These are phyloP conservation scores for Arctopsyche grandis DNA, from an alignment of 1,140 invertebrate genomes.

Conservation along the genomic window DNA sequence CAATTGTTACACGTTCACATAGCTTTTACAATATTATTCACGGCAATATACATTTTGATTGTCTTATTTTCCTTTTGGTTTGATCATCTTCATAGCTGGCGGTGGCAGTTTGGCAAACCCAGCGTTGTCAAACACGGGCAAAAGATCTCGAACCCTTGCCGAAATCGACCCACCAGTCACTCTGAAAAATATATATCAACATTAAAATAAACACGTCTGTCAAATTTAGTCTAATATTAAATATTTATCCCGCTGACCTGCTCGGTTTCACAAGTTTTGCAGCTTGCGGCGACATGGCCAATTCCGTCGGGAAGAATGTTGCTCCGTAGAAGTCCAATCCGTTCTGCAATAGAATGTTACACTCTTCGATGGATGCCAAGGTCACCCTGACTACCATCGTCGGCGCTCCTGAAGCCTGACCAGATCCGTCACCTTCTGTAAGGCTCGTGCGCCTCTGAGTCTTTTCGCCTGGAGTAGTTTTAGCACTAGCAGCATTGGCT, in stretches of 20 bases:
- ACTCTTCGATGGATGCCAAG: conserved; percentile 82
- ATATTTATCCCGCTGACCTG: conserved; percentile 56
- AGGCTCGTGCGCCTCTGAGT: conserved; percentile 63
- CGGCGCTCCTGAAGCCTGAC: conserved; percentile 68
- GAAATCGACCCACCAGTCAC: conserved; percentile 69
- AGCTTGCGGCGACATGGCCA: conserved; percentile 70
- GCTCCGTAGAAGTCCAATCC: conserved; percentile 87
- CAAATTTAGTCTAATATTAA: neutral
- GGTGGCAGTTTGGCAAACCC: conserved; percentile 82
- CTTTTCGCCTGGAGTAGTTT: conserved; percentile 57
- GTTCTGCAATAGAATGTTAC: conserved; percentile 80
- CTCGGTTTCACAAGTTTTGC: conserved; percentile 67
- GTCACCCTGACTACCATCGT: conserved; percentile 76
- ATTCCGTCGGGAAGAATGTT: conserved; percentile 85
- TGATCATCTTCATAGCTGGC: conserved; percentile 79
- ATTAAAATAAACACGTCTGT: neutral
- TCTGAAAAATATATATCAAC: conserved; percentile 57
- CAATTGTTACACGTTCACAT: no score
- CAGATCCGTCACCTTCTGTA: conserved; percentile 64
- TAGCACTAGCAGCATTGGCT: conserved; percentile 55
- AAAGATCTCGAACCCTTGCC: conserved; percentile 77
- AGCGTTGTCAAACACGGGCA: conserved; percentile 84
- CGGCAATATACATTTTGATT: no score
- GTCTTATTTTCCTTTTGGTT: conserved; percentile 67
- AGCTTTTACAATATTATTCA: no score